Conservation (phyloP, 2,113 vertebrate species). For the western clawed frog (Xenopus tropicalis) region UCB_Xtro_10.0 CM004449.2:9847501-9848000, state of each 20-base stretch:
- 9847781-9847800: not conserved
- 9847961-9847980: slow-evolving; percentile 4
- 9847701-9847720: slow-evolving; percentile 39
- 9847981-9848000: not conserved
- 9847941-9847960: not conserved
- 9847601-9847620: too few relatives aligned
- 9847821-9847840: not conserved
- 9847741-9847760: not conserved
- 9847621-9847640: not conserved
- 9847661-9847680: slow-evolving; percentile 1
- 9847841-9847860: not conserved
- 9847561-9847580: too few relatives aligned
- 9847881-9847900: not conserved
- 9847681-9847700: slow-evolving; percentile 12
- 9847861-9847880: not conserved
- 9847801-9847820: not conserved
- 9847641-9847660: slow-evolving; percentile 18
- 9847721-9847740: slow-evolving; percentile 20
- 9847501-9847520: too few relatives aligned
- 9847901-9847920: not conserved
- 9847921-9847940: not conserved
- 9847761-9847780: not conserved
- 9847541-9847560: too few relatives aligned
- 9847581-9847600: too few relatives aligned
- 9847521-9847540: too few relatives aligned